Evolutionary conservation across 2,888 invertebrate genomes (phyloP).

Genomic region (Habrosyne pyritoides): DNA sequence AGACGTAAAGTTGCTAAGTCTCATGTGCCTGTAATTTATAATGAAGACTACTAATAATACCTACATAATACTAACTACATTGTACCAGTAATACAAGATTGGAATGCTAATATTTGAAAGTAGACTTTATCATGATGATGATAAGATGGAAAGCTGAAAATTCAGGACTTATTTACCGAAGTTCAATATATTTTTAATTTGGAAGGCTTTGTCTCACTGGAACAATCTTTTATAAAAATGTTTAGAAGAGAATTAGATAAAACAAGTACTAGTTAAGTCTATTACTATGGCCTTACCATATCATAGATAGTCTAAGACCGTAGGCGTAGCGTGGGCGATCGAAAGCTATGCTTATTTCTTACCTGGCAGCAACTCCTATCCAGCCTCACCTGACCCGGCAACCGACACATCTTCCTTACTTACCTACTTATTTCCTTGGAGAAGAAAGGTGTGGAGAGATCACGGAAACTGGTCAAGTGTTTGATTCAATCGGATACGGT

Average conservation of each 20-base stretch:
- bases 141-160: no score
- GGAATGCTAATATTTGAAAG: no score
- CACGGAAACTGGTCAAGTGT: conserved; percentile 46
- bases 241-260: background rate
- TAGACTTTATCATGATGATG: no score
- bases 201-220: no score
- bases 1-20: no score
- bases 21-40: no score
- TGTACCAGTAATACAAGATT: no score
- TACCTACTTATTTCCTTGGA: conserved; percentile 9
- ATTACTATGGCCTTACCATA: conserved; percentile 48
- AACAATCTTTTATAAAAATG: no score
- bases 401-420: conserved; percentile 19
- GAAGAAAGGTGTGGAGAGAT: conserved; percentile 22
- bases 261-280: conserved; percentile 5
- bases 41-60: no score
- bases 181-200: no score
- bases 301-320: conserved; percentile 54
- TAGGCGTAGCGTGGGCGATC: conserved; percentile 76
- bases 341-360: conserved; percentile 75
- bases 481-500: conserved; percentile 70
- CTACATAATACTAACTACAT: no score
- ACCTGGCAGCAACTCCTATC: conserved; percentile 55
- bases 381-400: conserved; percentile 44
- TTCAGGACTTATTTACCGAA: no score